phyloP scores from a whole-genome alignment of 2,888 invertebrate genomes.

The Leptopilina myrica region DNA sequence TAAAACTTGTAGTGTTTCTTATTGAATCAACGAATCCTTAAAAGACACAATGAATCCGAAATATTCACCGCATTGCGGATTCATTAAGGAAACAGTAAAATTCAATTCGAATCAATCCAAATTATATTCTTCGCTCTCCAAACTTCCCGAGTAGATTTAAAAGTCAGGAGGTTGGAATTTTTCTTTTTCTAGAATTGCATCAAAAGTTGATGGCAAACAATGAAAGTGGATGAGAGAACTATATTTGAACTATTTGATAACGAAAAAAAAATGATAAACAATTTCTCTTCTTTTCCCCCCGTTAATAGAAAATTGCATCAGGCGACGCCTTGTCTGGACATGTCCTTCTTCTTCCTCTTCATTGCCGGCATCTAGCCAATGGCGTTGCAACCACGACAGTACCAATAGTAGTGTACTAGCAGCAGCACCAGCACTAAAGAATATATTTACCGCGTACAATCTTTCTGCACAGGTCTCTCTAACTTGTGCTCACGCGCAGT shows the following conservation, averaged over 20 bases:
- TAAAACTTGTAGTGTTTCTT: constrained; percentile 6
- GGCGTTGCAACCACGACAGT: constrained; percentile 13
- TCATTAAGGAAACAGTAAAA: constrained; percentile 6
- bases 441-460: constrained; percentile 2
- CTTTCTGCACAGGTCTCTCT: constrained; percentile 32
- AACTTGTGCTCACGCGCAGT: constrained; percentile 35
- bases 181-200: neutral
- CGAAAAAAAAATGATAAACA: neutral
- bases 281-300: neutral
- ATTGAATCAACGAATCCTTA: constrained; percentile 7
- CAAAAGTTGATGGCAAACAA: neutral
- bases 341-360: constrained; percentile 11
- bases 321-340: constrained; percentile 16
- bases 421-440: neutral
- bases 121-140: neutral
- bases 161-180: neutral
- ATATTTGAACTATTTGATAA: neutral
- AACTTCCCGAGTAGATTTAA: neutral
- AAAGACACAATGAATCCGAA: constrained; percentile 5
- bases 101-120: constrained; percentile 7
- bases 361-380: constrained; percentile 33
- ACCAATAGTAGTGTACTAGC: neutral
- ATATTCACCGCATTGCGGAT: constrained; percentile 10
- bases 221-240: neutral
- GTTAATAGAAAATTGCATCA: neutral